Conservation (phyloP, 1,140 invertebrate species). For the Polypedilum vanderplanki region DNA sequence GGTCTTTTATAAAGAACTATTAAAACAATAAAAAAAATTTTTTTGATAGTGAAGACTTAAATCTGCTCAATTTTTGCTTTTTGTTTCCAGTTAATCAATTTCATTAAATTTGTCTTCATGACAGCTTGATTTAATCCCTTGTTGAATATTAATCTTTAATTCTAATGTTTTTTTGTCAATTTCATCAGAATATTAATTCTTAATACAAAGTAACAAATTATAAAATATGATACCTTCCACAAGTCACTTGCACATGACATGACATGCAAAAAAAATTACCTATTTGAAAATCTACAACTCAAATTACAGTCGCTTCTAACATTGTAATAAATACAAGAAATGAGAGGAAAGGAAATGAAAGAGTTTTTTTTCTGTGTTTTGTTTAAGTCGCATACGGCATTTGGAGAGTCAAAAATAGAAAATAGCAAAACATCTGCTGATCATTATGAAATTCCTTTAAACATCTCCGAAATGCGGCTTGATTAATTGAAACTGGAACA, state of each 20-base stretch:
- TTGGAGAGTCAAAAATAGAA: neutral
- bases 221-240: no score
- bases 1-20: no score
- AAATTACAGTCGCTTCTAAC: neutral
- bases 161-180: no score
- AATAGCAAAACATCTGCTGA: conserved; percentile 18
- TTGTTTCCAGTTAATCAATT: no score
- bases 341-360: neutral
- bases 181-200: no score
- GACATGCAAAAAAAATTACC: neutral
- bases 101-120: no score
- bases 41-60: no score
- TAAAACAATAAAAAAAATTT: no score
- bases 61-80: no score
- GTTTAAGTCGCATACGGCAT: neutral
- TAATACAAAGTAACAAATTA: no score
- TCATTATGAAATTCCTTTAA: neutral
- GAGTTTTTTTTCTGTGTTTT: neutral
- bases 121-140: no score
- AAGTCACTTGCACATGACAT: neutral
- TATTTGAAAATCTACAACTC: neutral
- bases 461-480: neutral
- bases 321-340: neutral
- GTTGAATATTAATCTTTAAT: no score
- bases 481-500: conserved; percentile 19